These are phyloP conservation scores for Serilophus lunatus DNA, from an alignment of 2,113 vertebrate genomes.

Conservation along the genomic window DNA sequence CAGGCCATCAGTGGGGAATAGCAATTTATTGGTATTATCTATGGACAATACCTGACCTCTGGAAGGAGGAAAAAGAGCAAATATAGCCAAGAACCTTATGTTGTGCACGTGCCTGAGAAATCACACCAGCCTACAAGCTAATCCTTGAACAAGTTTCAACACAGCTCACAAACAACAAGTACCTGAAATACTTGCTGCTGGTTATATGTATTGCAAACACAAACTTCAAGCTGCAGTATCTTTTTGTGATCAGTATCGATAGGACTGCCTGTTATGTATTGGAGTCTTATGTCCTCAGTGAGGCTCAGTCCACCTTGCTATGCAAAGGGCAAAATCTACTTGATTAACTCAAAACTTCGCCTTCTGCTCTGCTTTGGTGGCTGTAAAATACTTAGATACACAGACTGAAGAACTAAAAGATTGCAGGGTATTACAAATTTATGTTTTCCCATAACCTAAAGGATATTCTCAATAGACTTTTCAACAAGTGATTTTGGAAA, in stretches of 20 bases:
- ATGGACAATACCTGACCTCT: not conserved
- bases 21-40: fast-evolving
- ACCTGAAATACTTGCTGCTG: not conserved
- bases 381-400: not conserved
- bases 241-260: not conserved
- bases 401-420: not conserved
- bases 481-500: not conserved
- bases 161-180: not conserved
- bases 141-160: not conserved
- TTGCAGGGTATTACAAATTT: not conserved
- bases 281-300: not conserved
- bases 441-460: not conserved
- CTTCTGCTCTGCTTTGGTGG: not conserved
- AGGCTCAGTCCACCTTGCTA: not conserved
- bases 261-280: not conserved
- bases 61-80: not conserved
- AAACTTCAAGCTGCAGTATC: not conserved
- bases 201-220: not conserved
- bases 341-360: not conserved
- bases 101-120: not conserved
- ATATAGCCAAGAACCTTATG: not conserved
- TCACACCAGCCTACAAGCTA: not conserved
- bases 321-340: not conserved
- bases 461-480: not conserved
- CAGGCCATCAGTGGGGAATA: not conserved